phyloP scores from a whole-genome alignment of 1,140 invertebrate species.

The Uloborus diversus region DNA sequence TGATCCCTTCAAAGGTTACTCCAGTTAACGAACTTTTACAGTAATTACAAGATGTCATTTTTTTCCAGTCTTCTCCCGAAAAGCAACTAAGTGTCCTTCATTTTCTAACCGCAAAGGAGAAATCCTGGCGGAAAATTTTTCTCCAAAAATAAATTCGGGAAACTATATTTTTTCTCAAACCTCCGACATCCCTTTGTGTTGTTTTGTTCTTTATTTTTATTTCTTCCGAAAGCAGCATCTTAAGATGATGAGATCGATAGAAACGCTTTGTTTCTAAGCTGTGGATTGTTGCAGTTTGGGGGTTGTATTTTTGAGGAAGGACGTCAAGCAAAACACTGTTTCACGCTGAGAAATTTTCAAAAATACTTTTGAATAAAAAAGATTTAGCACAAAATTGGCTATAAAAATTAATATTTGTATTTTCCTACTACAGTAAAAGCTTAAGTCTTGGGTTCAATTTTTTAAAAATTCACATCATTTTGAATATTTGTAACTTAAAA shows the following conservation, averaged over 20 bases:
- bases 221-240: slow-evolving; percentile 6
- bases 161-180: neutral
- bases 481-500: too few species aligned
- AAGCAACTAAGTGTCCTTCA: slow-evolving; percentile 18
- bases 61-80: neutral
- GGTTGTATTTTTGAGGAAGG: too few species aligned
- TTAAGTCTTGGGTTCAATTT: too few species aligned
- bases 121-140: slow-evolving; percentile 10
- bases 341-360: too few species aligned
- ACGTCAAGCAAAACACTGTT: too few species aligned
- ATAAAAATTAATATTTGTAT: too few species aligned
- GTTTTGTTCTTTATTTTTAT: neutral
- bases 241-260: slow-evolving; percentile 19
- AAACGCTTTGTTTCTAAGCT: too few species aligned
- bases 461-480: too few species aligned
- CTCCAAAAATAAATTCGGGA: slow-evolving; percentile 1
- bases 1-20: slow-evolving; percentile 30
- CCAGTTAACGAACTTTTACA: slow-evolving; percentile 53
- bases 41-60: slow-evolving; percentile 43
- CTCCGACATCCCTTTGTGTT: neutral
- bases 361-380: too few species aligned
- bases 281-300: too few species aligned
- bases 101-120: slow-evolving; percentile 27
- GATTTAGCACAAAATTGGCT: too few species aligned
- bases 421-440: too few species aligned